phyloP scores from a whole-genome alignment of 2,888 invertebrate genomes.

The Yponomeuta cagnagella region DNA sequence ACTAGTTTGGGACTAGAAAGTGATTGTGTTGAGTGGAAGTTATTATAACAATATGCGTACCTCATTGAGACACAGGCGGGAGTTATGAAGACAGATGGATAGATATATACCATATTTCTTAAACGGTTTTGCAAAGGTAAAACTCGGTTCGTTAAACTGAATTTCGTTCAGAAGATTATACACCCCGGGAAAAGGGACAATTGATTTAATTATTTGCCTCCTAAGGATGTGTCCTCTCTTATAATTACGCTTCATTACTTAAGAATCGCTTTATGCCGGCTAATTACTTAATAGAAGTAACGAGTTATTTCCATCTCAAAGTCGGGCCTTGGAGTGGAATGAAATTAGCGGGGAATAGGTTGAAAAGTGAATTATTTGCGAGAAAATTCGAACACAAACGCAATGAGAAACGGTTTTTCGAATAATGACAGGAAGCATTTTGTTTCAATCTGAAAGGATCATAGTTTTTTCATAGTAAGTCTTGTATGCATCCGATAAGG shows the following conservation, averaged over 20 bases:
- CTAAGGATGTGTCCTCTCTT: slow-evolving; percentile 71
- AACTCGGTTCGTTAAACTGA: slow-evolving; percentile 40
- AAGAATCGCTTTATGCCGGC: slow-evolving; percentile 71
- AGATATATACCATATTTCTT: not conserved
- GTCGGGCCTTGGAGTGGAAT: slow-evolving; percentile 50
- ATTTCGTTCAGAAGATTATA: slow-evolving; percentile 70
- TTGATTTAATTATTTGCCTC: slow-evolving; percentile 73
- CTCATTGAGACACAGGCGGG: too few relatives aligned
- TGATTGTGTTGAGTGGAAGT: too few relatives aligned
- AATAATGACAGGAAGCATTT: not conserved
- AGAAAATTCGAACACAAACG: slow-evolving; percentile 41
- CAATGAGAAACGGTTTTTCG: slow-evolving; percentile 29
- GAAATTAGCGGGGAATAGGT: slow-evolving; percentile 64
- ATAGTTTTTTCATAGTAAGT: not conserved
- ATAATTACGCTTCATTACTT: slow-evolving; percentile 74
- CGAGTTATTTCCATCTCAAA: slow-evolving; percentile 70
- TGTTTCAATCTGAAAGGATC: not conserved
- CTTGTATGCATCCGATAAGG: not conserved
- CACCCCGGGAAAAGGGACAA: slow-evolving; percentile 59
- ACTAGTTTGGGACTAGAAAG: too few relatives aligned
- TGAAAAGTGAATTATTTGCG: slow-evolving; percentile 51
- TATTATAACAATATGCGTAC: too few relatives aligned
- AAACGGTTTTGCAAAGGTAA: slow-evolving; percentile 4
- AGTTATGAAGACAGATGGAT: too few relatives aligned
- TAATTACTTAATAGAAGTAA: slow-evolving; percentile 75